Evolutionary conservation across 2,888 invertebrate species (phyloP), one percentile per base, ranked within the genome.

Genomic region (Thera britannica): DNA sequence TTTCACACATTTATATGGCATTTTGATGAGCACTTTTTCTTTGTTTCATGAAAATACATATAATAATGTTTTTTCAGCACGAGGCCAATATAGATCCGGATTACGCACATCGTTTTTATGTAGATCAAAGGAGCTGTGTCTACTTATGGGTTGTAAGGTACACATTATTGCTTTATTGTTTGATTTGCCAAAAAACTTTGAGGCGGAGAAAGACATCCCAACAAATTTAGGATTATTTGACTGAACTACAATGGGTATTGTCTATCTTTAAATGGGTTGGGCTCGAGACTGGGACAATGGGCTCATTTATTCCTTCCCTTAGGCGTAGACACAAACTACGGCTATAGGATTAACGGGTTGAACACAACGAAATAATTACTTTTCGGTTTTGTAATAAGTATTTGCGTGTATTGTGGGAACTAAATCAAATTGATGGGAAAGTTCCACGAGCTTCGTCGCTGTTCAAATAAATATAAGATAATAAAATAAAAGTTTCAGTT

Each of bases 221-320:
- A 86, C 87, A 85, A 88, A 88, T 88, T 90, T 85, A 82, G 86
- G 82, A 87, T 89, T 87, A 88, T 86, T 87, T 84, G 82, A 83
- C 82, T 84, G 83, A 82, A 85, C 82, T 84, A 89, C 89, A 89
- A 88, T 89, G 84, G 87, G 86, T 85, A 90, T 90, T 90, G 90
- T 90, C 88, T 89, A 85, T 89, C 84, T 88, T 85, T 83, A 89
- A 89, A 90, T 88, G 85, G 86, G 87, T 83, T 84, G 84, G 82
- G 84, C 82, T 82, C 78, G 82, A 83, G 82, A 59, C 80, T 77
- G 81, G 85, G 83, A 90, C 89, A 90, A 90, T 88, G 80, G 84
- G 84, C 86, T 90, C 89, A 89, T 89, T 90, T 88, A 90, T 89
- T 89, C 85, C 83, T 86, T 84, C 86, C 89, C 88, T 85, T 80